Evolutionary conservation across 2,888 invertebrate species (phyloP), one percentile per base, ranked within the genome.

Genomic region (Parthenolecanium corni): DNA sequence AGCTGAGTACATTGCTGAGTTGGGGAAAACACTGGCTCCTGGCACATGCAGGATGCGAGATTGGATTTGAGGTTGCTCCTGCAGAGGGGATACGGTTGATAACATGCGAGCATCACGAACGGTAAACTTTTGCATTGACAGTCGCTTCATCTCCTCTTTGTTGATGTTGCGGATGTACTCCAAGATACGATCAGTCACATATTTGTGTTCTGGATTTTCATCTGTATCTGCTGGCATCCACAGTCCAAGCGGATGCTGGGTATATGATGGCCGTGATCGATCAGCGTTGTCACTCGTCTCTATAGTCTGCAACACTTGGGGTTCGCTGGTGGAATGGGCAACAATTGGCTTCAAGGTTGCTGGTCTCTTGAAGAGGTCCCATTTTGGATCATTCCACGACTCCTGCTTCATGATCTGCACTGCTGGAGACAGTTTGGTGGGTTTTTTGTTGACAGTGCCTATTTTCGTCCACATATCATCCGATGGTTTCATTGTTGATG

Each of bases 41-140:
- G 82, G 81, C 69, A 81, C 80, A 64, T 84, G 82, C 2, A 86
- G 73, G 82, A 86, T 85, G 64, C 86, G 76, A 58, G 85, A 78
- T 70, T 85, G 85, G 52, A 84, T 80, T 66, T 80, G 81, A 2
- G 76, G 66, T 16, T 67, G 66, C 16, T 62, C 65, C 73, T 21
- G 72, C 69, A 65, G 79, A 6, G 31, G 9, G 4, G 31, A 31
- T 9, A 9, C 4, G 52, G 36, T 36, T 38, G 38, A 36, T 47
- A 58, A 18, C 52, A 40, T 56, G 18, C 52, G 36, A 18, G 64
- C 62, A 25, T 64, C 64, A 18, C 67, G 53, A 5, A 57, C 53
- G 3, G 57, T n/a, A 31, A 51, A 49, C 18, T 61, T 62, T 5
- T 42, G 61, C 36, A 47, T 38, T 2, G 18, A 44, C 36, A 66